Conservation (phyloP, 1,140 invertebrate species). For the Trichoplusia ni region DNA sequence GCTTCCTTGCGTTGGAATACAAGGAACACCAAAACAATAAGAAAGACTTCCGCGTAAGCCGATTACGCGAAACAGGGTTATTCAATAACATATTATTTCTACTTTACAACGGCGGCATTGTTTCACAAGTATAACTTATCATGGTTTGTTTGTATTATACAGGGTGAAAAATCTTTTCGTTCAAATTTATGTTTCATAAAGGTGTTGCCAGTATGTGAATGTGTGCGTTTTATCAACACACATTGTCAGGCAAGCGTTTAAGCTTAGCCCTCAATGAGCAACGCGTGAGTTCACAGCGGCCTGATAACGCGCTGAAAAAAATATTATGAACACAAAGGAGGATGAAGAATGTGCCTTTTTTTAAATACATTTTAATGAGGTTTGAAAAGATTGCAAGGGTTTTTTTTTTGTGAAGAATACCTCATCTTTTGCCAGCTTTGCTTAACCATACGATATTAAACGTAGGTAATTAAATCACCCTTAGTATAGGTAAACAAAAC, state of each 20-base stretch:
- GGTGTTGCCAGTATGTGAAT: conserved; percentile 9
- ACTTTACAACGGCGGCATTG: neutral
- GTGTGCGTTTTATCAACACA: conserved; percentile 23
- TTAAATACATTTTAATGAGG: conserved; percentile 12
- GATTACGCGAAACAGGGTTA: conserved; percentile 3
- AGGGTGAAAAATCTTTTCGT: neutral
- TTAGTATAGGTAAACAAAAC: too few species aligned
- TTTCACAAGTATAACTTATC: neutral
- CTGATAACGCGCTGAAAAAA: conserved; percentile 28
- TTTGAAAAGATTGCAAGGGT: too few species aligned
- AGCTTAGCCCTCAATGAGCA: conserved; percentile 26
- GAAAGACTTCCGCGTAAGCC: conserved; percentile 7
- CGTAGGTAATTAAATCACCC: too few species aligned
- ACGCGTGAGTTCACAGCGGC: conserved; percentile 16
- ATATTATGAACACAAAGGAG: conserved; percentile 2
- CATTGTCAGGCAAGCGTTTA: conserved; percentile 21
- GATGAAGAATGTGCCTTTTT: conserved; percentile 20
- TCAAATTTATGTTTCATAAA: neutral
- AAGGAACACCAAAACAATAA: conserved; percentile 11
- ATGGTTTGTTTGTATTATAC: neutral
- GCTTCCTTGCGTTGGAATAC: conserved; percentile 11
- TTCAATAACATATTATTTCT: conserved; percentile 1
- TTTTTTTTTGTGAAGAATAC: too few species aligned
- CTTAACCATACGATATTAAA: too few species aligned
- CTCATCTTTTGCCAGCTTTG: too few species aligned